A percentile compares a stretch with the other conserved stretches of the same genome.
Evolutionary conservation across 2,888 invertebrate genomes (phyloP).

Genomic region (Habrosyne pyritoides): DNA sequence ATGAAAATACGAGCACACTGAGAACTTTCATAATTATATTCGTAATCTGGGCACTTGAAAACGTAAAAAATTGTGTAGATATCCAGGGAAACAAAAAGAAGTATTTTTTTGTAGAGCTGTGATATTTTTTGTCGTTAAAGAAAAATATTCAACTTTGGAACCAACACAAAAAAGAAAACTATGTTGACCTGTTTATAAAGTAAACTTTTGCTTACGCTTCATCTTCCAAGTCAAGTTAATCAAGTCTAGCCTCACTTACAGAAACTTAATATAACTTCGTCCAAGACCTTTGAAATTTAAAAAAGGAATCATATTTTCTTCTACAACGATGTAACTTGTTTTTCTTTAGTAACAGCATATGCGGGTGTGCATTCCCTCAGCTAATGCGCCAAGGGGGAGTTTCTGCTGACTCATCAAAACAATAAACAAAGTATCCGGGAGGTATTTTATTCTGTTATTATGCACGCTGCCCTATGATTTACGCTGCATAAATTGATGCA

Average conservation of each 20-base stretch:
- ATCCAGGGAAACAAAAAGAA: too few relatives aligned
- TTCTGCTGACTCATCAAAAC: slow-evolving; percentile 82
- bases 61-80: too few relatives aligned
- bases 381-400: slow-evolving; percentile 56
- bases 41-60: too few relatives aligned
- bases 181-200: not conserved
- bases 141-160: too few relatives aligned
- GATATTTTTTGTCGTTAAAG: too few relatives aligned
- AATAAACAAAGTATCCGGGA: slow-evolving; percentile 83
- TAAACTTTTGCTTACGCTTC: not conserved
- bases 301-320: slow-evolving; percentile 5
- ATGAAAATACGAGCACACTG: too few relatives aligned
- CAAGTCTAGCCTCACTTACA: not conserved
- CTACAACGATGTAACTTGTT: slow-evolving; percentile 16
- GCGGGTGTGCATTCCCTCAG: slow-evolving; percentile 60
- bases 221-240: not conserved
- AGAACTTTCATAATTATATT: too few relatives aligned
- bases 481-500: slow-evolving; percentile 68
- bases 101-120: too few relatives aligned
- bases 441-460: slow-evolving; percentile 82
- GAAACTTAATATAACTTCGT: slow-evolving; percentile 21
- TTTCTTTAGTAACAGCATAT: slow-evolving; percentile 62
- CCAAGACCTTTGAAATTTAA: slow-evolving; percentile 6
- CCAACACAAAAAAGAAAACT: too few relatives aligned
- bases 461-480: slow-evolving; percentile 80